phyloP scores from a whole-genome alignment of 2,797 vertebrate species.

The Buceros bicornis region DNA sequence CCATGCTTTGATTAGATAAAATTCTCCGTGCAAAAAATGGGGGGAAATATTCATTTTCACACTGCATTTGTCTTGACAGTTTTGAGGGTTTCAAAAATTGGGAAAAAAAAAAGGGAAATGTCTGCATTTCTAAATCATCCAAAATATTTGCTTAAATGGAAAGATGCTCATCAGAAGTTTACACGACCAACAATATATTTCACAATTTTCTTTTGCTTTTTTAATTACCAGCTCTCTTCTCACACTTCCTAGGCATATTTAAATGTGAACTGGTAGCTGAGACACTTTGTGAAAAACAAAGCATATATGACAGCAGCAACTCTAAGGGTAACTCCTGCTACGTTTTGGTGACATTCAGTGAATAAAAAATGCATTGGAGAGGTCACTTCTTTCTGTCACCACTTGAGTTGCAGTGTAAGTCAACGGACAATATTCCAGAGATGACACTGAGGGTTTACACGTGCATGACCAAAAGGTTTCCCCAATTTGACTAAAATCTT shows the following conservation, averaged over 20 bases:
- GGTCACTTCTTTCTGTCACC: neutral
- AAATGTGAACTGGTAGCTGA: neutral
- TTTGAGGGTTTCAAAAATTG: neutral
- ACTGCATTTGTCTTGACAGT: neutral
- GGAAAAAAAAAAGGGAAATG: neutral
- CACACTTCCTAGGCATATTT: neutral
- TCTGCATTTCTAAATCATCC: neutral
- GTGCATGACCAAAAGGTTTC: neutral
- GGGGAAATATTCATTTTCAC: neutral
- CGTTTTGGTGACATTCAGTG: neutral
- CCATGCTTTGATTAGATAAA: neutral
- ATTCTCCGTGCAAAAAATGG: neutral
- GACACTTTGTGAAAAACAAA: neutral
- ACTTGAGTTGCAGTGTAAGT: neutral
- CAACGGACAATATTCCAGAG: neutral
- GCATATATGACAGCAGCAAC: neutral
- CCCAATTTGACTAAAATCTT: neutral
- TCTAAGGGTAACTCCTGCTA: neutral
- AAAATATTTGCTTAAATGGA: neutral
- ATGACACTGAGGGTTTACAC: neutral
- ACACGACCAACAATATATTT: neutral
- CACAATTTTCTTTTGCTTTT: neutral
- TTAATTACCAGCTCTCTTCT: neutral
- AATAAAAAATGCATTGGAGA: neutral
- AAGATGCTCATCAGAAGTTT: neutral